Percentiles rank a stretch among this genome's conserved stretches.
Conservation (phyloP, 1,140 invertebrate genomes). For the Drosophila novamexicana region DNA sequence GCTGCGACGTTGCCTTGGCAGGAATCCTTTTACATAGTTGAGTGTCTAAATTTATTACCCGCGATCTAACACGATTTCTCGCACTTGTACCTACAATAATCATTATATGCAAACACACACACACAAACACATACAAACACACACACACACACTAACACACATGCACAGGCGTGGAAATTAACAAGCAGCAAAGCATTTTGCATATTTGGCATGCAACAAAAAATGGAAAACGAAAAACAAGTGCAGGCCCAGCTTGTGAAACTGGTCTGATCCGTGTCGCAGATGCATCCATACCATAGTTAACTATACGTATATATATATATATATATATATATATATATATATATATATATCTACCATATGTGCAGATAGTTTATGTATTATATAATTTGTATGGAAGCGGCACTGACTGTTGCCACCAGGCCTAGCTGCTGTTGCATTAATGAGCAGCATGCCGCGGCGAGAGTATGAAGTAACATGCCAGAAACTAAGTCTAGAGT, state of each 20-base stretch:
- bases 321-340: conserved; percentile 12
- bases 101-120: conserved; percentile 74
- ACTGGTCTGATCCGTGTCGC: conserved; percentile 55
- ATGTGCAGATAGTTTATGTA: conserved; percentile 61
- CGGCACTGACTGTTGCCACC: conserved; percentile 60
- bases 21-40: conserved; percentile 79
- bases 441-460: conserved; percentile 46
- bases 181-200: conserved; percentile 78
- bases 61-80: conserved; percentile 83
- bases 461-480: conserved; percentile 22
- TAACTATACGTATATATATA: conserved; percentile 5
- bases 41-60: conserved; percentile 82
- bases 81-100: conserved; percentile 83
- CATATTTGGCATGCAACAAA: conserved; percentile 77
- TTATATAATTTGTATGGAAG: conserved; percentile 69
- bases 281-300: conserved; percentile 18
- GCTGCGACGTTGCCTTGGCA: conserved; percentile 35
- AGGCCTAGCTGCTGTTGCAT: conserved; percentile 49
- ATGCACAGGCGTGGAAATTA: conserved; percentile 52
- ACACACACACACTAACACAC: background rate
- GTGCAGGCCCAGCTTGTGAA: conserved; percentile 64
- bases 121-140: conserved; percentile 52
- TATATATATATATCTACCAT: conserved; percentile 1
- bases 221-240: conserved; percentile 56
- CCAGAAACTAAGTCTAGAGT: background rate